Conservation (phyloP, 2,888 invertebrate genomes). For the Minunthozetes semirufus region DNA sequence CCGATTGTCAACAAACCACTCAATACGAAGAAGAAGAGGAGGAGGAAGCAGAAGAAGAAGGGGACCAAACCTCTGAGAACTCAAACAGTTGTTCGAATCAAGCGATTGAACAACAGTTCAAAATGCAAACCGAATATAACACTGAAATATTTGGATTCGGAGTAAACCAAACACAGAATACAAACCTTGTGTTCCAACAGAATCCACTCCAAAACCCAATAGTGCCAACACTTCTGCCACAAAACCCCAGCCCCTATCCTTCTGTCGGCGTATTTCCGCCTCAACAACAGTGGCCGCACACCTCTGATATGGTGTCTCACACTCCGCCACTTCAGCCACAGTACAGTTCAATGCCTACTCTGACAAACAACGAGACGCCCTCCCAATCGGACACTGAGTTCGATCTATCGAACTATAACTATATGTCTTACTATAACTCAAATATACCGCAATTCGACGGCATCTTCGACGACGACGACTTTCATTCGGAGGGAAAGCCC, state of each 20-base stretch:
- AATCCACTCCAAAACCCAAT: conserved; percentile 17
- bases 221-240: background rate
- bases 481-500: background rate
- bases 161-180: background rate
- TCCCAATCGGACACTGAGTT: background rate
- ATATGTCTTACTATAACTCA: conserved; percentile 21
- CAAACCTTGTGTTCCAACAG: background rate
- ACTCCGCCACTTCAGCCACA: background rate
- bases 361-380: background rate
- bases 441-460: conserved; percentile 36
- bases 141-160: background rate
- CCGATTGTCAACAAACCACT: background rate
- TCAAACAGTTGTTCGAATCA: background rate
- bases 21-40: background rate
- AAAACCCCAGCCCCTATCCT: background rate
- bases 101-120: background rate
- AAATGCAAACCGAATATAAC: background rate
- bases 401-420: conserved; percentile 7
- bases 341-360: background rate
- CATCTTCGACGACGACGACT: conserved; percentile 21
- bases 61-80: background rate
- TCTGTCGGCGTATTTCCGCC: background rate
- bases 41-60: background rate
- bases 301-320: too few species aligned
- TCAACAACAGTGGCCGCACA: background rate